Base-by-base conservation (phyloP, 2,888 invertebrate species). In the Elaeidobius kamerunicus region DNA sequence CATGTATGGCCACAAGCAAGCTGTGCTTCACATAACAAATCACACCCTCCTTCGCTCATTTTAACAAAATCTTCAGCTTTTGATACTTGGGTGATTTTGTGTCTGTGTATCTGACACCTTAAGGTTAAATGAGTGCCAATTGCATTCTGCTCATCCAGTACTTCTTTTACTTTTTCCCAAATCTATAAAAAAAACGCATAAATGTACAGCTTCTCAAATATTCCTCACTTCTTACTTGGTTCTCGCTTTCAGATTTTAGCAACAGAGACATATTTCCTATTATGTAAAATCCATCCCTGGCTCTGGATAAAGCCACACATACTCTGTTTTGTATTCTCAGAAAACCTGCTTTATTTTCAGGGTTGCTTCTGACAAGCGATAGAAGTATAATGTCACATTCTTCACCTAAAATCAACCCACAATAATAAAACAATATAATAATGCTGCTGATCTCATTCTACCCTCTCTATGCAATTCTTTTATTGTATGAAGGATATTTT, bases 341-440 rank as follows among this genome's bases (percentile, higher is more conserved):
- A 69, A 88, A 90, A 0, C 89, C 90, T 57, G 88, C 84, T 51
- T 77, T 80, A 40, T 77, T 77, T 9, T 80, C 76, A 35, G 71
- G 68, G 72, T 88, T 89, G 66, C 84, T 89, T 65, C 91, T 78
- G 0, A 91, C 91, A 11, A 91, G 70, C 0, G 90, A 89, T 54
- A 91, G 71, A 59, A 91, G 76, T 44, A 91, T 83, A 63, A 91
- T 87, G 66, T 83, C 82, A 65, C 81, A 84, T 75, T 89, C 90
- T 65, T 88, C 84, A 0, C 91, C 90, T 74, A 9, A n/a, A 48
- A 48, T n/a, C n/a, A n/a, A n/a, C n/a, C n/a, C n/a, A n/a, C n/a
- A n/a, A n/a, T n/a, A n/a, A n/a, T n/a, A n/a, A n/a, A n/a, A n/a
- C n/a, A n/a, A n/a, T n/a, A n/a, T n/a, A n/a, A n/a, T n/a, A n/a